Conservation (phyloP, 2,888 invertebrate species). For the Troilus luridus region DNA sequence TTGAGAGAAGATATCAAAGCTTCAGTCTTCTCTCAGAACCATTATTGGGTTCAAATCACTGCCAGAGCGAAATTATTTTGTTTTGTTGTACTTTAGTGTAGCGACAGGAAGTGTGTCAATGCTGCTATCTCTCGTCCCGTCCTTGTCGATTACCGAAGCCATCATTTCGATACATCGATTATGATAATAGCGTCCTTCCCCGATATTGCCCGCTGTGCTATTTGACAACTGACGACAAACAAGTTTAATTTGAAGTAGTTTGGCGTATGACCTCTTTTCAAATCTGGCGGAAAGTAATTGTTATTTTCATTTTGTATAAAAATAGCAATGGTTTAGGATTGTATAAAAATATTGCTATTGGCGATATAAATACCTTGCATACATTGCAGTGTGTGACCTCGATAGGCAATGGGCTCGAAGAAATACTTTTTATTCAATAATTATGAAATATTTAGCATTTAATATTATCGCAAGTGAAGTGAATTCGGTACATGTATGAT, state of each 20-base stretch:
- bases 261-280: neutral
- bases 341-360: too few relatives aligned
- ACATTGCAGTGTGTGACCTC: too few relatives aligned
- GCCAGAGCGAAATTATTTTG: neutral
- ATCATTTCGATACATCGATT: conserved; percentile 24
- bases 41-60: neutral
- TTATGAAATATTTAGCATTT: too few relatives aligned
- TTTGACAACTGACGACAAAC: neutral
- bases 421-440: too few relatives aligned
- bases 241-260: neutral
- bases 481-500: too few relatives aligned
- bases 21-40: too few relatives aligned
- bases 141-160: neutral
- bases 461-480: too few relatives aligned
- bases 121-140: neutral
- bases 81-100: neutral
- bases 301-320: too few relatives aligned
- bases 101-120: neutral
- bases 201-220: neutral
- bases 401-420: too few relatives aligned
- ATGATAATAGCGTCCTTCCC: neutral
- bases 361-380: too few relatives aligned
- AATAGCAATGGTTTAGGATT: too few relatives aligned
- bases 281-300: neutral
- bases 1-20: too few relatives aligned